Percentiles rank a stretch among this genome's conserved stretches.
Conservation (phyloP, 2,888 invertebrate species). For the Agonopterix subpropinquella region DNA sequence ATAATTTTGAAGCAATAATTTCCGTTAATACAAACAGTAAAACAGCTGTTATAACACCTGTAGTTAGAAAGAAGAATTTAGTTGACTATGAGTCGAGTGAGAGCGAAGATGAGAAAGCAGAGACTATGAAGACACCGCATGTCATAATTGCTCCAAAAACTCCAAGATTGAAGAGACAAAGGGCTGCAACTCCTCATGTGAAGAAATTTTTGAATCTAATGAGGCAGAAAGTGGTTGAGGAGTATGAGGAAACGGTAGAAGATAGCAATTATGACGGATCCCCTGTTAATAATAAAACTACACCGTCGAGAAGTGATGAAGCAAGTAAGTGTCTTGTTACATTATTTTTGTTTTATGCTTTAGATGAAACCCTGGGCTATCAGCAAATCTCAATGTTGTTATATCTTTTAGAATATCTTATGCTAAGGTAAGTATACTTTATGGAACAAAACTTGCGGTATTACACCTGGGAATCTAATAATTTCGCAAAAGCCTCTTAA, state of each 20-base stretch:
- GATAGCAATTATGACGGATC: constrained; percentile 22
- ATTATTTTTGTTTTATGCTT: not conserved
- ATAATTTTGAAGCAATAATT: constrained; percentile 46
- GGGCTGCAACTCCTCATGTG: constrained; percentile 53
- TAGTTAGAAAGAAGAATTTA: constrained; percentile 45
- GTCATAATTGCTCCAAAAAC: constrained; percentile 41
- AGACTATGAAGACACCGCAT: constrained; percentile 33
- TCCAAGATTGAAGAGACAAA: constrained; percentile 39
- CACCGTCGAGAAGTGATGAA: constrained; percentile 36
- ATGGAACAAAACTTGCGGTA: no score
- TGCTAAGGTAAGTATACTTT: no score
- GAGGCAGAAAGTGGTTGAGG: constrained; percentile 45
- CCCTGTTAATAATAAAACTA: constrained; percentile 31
- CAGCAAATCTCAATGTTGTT: no score
- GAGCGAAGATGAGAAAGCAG: constrained; percentile 36
- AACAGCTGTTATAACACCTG: constrained; percentile 61
- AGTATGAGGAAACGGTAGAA: constrained; percentile 35
- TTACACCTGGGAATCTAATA: no score
- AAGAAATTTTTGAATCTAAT: constrained; percentile 46
- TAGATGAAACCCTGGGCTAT: no score
- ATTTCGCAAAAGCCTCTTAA: no score
- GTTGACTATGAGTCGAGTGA: constrained; percentile 64
- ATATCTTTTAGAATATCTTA: no score
- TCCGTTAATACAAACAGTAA: constrained; percentile 45
- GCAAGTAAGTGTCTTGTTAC: constrained; percentile 22